A percentile compares a stretch with the other conserved stretches of the same genome.
Evolutionary conservation across 2,888 invertebrate species (phyloP).

Genomic region (Meghimatium bilineatum): DNA sequence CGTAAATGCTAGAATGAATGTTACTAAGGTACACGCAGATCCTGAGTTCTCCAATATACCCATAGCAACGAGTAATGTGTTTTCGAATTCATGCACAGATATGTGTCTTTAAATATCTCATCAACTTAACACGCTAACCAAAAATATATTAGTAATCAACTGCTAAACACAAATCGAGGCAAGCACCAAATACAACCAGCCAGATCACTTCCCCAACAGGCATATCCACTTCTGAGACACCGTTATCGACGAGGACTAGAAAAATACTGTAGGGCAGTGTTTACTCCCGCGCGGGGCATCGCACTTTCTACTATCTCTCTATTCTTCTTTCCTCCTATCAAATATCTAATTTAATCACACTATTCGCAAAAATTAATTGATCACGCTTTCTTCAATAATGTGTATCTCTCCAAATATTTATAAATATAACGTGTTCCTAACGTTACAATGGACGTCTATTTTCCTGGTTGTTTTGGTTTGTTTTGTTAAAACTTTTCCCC

Average conservation of each 20-base stretch:
- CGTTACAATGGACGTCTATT: too few species aligned
- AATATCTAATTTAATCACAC: not conserved
- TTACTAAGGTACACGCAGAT: conserved; percentile 3
- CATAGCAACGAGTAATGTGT: not conserved
- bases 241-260: not conserved
- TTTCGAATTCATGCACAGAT: not conserved
- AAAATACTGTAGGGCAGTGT: not conserved
- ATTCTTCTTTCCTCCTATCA: not conserved
- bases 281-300: not conserved
- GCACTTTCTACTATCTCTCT: not conserved
- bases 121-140: not conserved
- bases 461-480: not conserved
- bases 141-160: not conserved
- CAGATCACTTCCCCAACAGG: not conserved
- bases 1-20: conserved; percentile 16
- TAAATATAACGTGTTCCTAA: too few species aligned
- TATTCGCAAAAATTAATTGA: not conserved
- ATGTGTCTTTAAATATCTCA: not conserved
- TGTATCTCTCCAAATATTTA: not conserved
- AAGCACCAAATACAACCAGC: not conserved
- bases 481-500: not conserved
- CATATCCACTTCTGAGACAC: not conserved
- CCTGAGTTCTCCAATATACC: not conserved
- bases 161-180: not conserved
- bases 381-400: not conserved